Evolutionary conservation across 1,140 invertebrate species (phyloP).

Genomic region (Euschistus heros): DNA sequence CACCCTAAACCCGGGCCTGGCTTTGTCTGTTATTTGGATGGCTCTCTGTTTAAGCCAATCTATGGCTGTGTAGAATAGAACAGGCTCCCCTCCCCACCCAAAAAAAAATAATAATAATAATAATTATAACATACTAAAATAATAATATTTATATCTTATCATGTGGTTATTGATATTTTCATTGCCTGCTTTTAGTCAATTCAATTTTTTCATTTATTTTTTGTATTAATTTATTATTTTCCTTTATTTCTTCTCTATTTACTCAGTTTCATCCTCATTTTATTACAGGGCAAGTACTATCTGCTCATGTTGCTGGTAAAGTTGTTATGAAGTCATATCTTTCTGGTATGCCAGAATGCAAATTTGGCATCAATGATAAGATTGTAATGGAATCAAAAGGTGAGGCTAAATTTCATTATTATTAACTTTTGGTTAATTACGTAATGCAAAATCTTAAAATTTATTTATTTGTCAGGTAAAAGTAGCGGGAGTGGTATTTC

Average conservation of each 20-base stretch:
- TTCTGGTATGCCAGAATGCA: constrained; percentile 99
- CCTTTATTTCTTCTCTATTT: not conserved
- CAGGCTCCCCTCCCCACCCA: too few species aligned
- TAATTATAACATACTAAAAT: too few species aligned
- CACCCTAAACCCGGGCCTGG: too few species aligned
- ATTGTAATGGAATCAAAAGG: constrained; percentile 98
- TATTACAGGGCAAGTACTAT: constrained; percentile 83
- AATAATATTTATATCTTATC: too few species aligned
- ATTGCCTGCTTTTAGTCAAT: too few species aligned
- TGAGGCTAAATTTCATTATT: constrained; percentile 31
- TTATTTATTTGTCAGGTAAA: constrained; percentile 15
- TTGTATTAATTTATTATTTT: not conserved
- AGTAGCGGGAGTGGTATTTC: constrained; percentile 44
- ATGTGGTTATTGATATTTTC: too few species aligned
- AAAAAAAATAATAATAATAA: too few species aligned
- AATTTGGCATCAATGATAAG: constrained; percentile 99
- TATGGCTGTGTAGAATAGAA: too few species aligned
- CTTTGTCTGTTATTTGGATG: too few species aligned
- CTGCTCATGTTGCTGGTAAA: constrained; percentile 97
- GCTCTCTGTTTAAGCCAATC: too few species aligned
- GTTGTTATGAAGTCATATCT: constrained; percentile 99
- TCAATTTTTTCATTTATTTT: not conserved
- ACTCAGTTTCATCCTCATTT: not conserved
- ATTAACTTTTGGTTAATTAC: not conserved
- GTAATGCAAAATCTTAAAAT: not conserved